A percentile compares a stretch with the other conserved stretches of the same genome.
Conservation (phyloP, 53 echinoderm and acorn worm species). For the Crossaster papposus region DNA sequence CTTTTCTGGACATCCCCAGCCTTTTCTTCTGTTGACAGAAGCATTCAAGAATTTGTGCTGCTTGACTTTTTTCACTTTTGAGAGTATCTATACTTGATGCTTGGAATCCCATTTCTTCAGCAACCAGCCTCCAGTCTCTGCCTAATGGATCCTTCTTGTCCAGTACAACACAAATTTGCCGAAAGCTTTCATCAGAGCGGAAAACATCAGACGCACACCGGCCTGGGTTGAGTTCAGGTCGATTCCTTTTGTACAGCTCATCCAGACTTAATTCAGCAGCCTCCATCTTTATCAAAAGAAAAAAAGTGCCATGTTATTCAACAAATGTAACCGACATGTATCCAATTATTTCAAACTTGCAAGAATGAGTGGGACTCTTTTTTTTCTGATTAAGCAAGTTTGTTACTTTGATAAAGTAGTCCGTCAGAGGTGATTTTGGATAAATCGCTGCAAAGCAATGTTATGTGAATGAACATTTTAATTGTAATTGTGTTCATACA, state of each 20-base stretch:
- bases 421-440: too few relatives aligned
- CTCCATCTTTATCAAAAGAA: neutral
- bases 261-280: neutral
- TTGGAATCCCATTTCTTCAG: conserved; percentile 8
- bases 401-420: too few relatives aligned
- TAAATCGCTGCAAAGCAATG: too few relatives aligned
- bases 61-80: conserved; percentile 25
- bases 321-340: too few relatives aligned
- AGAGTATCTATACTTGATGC: neutral
- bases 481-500: too few relatives aligned
- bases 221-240: conserved; percentile 37
- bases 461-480: too few relatives aligned
- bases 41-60: conserved; percentile 20
- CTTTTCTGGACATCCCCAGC: neutral
- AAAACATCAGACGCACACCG: neutral
- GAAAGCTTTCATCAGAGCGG: neutral
- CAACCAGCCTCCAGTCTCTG: neutral
- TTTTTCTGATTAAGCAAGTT: too few relatives aligned
- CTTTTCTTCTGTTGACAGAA: conserved; percentile 14
- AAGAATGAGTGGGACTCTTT: too few relatives aligned
- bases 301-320: neutral
- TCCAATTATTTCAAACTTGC: too few relatives aligned
- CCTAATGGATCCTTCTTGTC: neutral
- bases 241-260: neutral
- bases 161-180: conserved; percentile 10